A percentile compares a stretch with the other conserved stretches of the same genome.
Evolutionary conservation across 64 coral and sea anemone genomes (phyloP).

Genomic region (Catalaphyllia jardinei): DNA sequence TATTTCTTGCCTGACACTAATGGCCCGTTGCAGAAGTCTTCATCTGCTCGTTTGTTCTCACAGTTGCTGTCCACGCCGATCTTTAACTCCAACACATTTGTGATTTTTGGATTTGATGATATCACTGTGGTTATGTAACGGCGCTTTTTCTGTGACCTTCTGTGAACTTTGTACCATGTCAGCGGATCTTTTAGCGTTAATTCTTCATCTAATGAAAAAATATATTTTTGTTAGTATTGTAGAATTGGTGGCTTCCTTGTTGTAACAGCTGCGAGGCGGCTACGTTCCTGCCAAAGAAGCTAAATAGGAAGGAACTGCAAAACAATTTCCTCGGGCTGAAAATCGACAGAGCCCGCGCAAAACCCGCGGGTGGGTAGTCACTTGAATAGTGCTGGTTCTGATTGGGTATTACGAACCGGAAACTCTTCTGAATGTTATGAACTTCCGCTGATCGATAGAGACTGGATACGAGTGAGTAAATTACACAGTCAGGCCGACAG

Average conservation of each 20-base stretch:
- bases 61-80: conserved; percentile 61
- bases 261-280: too few species aligned
- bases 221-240: not conserved
- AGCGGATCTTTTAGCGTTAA: conserved; percentile 49
- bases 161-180: conserved; percentile 66
- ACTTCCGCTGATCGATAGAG: too few species aligned
- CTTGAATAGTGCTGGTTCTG: too few species aligned
- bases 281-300: not conserved
- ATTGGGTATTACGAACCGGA: too few species aligned
- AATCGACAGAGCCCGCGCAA: too few species aligned
- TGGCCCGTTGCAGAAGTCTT: conserved; percentile 71
- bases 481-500: too few species aligned
- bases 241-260: not conserved
- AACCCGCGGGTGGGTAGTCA: too few species aligned
- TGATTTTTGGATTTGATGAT: conserved; percentile 27
- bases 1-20: conserved; percentile 62
- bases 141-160: conserved; percentile 20
- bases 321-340: not conserved
- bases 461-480: too few species aligned
- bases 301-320: not conserved
- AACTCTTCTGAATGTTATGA: too few species aligned
- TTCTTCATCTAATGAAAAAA: conserved; percentile 43
- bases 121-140: conserved; percentile 70
- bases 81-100: conserved; percentile 21
- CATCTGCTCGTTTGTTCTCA: conserved; percentile 26